These are phyloP conservation scores for Polydrusus pterygomalis DNA, from an alignment of 2,888 invertebrate species.

Conservation along the genomic window DNA sequence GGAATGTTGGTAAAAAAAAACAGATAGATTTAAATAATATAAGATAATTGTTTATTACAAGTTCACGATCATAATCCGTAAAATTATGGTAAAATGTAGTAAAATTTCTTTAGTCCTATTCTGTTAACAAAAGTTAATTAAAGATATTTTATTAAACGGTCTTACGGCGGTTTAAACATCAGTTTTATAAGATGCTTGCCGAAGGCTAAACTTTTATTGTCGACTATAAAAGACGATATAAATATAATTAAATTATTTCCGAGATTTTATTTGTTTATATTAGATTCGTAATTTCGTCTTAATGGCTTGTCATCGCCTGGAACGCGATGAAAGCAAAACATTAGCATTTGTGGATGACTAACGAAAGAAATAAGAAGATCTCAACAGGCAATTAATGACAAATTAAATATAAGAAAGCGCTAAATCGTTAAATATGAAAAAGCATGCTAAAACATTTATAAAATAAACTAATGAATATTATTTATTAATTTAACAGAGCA, in stretches of 20 bases:
- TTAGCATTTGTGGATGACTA: constrained; percentile 44
- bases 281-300: constrained; percentile 50
- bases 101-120: constrained; percentile 30
- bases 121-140: constrained; percentile 45
- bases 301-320: constrained; percentile 50
- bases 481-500: not conserved
- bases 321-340: constrained; percentile 46
- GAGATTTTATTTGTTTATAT: constrained; percentile 54
- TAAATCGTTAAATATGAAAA: constrained; percentile 10
- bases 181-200: constrained; percentile 38
- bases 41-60: constrained; percentile 15
- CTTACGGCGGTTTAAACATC: constrained; percentile 43
- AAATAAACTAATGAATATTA: not conserved
- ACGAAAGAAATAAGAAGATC: constrained; percentile 17
- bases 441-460: not conserved
- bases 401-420: constrained; percentile 11
- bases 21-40: not conserved
- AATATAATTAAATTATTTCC: constrained; percentile 55
- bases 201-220: constrained; percentile 48
- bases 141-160: constrained; percentile 48
- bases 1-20: not conserved
- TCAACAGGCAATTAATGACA: constrained; percentile 8
- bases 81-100: constrained; percentile 17
- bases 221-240: constrained; percentile 51
- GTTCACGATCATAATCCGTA: not conserved